A percentile compares a stretch with the other conserved stretches of the same genome.
phyloP scores from a whole-genome alignment of 2,113 vertebrate species.

The Clarias magur region DNA sequence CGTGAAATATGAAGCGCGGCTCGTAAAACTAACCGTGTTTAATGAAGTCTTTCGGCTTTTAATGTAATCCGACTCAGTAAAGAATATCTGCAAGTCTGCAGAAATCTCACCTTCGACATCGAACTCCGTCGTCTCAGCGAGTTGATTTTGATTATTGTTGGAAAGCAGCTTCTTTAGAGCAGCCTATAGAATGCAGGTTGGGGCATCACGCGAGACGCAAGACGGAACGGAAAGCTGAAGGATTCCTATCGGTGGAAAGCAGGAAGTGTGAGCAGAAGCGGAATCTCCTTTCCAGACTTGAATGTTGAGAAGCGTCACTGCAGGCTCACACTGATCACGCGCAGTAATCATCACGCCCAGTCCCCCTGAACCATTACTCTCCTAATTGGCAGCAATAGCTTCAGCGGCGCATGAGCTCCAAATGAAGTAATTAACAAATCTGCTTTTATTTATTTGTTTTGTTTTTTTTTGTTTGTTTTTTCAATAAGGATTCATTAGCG shows the following conservation, averaged over 20 bases:
- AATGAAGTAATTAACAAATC: constrained; percentile 33
- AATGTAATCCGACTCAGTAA: constrained; percentile 18
- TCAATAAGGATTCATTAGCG: constrained; percentile 1
- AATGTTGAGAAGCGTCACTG: not conserved
- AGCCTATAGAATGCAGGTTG: not conserved
- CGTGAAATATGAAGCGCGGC: constrained; percentile 45
- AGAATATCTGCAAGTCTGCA: constrained; percentile 19
- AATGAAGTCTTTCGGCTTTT: constrained; percentile 43
- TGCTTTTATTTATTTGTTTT: not conserved
- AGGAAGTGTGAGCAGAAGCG: not conserved
- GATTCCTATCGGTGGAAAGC: not conserved
- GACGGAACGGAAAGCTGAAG: not conserved
- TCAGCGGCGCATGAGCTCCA: not conserved
- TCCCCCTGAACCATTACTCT: constrained; percentile 16
- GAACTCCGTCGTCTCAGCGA: not conserved
- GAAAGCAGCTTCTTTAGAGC: not conserved
- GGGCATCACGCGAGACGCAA: not conserved
- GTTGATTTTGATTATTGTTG: not conserved
- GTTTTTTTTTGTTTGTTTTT: not conserved
- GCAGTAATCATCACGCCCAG: constrained; percentile 19
- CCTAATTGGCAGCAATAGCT: constrained; percentile 26
- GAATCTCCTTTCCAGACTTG: constrained; percentile 14
- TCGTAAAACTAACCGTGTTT: constrained; percentile 41
- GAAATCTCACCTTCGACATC: constrained; percentile 29
- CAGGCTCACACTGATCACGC: constrained; percentile 8